These are phyloP conservation scores for Phthorimaea operculella DNA, from an alignment of 1,140 invertebrate genomes.

Conservation along the genomic window DNA sequence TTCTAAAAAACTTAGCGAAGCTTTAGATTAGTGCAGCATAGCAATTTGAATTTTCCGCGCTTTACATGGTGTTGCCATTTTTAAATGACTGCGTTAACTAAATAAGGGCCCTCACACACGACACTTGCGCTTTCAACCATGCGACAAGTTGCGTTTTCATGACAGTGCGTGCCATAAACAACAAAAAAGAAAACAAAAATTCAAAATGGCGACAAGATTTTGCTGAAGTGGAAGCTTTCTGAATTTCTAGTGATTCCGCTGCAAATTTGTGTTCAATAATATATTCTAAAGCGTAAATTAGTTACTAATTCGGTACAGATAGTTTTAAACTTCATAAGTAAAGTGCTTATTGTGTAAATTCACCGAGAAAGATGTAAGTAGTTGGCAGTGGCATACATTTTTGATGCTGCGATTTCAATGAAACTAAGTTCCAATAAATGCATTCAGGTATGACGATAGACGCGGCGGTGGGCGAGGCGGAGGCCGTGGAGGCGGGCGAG, in stretches of 20 bases:
- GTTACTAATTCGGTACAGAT: not conserved
- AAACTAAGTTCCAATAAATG: too few relatives aligned
- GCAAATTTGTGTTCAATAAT: not conserved
- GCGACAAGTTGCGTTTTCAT: too few relatives aligned
- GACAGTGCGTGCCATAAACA: not conserved
- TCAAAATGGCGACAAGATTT: conserved; percentile 19
- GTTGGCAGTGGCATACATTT: not conserved
- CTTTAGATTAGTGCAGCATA: too few relatives aligned
- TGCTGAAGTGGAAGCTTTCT: not conserved
- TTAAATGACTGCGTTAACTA: too few relatives aligned
- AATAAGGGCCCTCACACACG: too few relatives aligned
- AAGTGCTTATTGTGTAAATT: not conserved
- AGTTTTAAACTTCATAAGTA: not conserved
- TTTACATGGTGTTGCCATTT: too few relatives aligned
- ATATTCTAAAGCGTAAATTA: not conserved
- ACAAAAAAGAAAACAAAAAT: conserved; percentile 11
- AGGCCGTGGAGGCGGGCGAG: conserved; percentile 32
- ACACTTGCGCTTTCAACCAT: too few relatives aligned
- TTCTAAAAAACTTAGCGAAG: too few relatives aligned
- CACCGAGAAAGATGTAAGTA: conserved; percentile 1
- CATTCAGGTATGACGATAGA: conserved; percentile 56
- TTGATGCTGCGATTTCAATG: too few relatives aligned
- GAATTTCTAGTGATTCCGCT: not conserved
- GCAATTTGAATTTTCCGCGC: too few relatives aligned
- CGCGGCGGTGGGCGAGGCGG: conserved; percentile 48